phyloP scores from a whole-genome alignment of 30 jellyfish, hydroid and myxozoan genomes.

The Phacellophora camtschatica region DNA sequence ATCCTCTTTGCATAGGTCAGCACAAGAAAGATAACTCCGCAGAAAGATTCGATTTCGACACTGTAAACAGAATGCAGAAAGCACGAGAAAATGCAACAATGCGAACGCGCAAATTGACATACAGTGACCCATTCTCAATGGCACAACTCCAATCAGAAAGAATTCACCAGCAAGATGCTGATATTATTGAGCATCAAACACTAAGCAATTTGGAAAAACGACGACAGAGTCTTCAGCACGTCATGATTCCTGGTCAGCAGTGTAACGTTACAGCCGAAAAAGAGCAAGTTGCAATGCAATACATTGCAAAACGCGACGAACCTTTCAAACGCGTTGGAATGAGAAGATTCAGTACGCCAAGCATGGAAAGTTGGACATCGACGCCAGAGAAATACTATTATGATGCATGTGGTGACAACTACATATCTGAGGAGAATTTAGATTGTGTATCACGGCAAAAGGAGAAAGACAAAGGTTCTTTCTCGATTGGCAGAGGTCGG shows the following conservation, averaged over 20 bases:
- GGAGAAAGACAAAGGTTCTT: conserved; percentile 31
- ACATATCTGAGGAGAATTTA: conserved; percentile 54
- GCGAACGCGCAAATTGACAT: conserved; percentile 28
- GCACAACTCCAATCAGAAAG: conserved; percentile 33
- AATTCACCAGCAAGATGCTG: conserved; percentile 47
- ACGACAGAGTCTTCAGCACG: conserved; percentile 42
- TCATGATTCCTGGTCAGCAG: not conserved
- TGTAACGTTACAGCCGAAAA: not conserved
- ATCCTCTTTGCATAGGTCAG: conserved; percentile 40
- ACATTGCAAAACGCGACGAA: conserved; percentile 24
- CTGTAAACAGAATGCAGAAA: conserved; percentile 11
- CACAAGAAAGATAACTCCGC: conserved; percentile 33
- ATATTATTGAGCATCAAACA: conserved; percentile 50
- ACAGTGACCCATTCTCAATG: conserved; percentile 45
- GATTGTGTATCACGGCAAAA: conserved; percentile 30
- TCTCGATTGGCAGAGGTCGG: conserved; percentile 44
- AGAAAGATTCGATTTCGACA: conserved; percentile 20
- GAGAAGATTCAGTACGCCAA: conserved; percentile 64
- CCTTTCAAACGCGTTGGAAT: conserved; percentile 43
- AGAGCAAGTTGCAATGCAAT: conserved; percentile 24
- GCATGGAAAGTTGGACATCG: conserved; percentile 77
- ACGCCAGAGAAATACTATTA: conserved; percentile 70
- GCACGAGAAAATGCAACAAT: not conserved
- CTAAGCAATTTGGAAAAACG: conserved; percentile 12
- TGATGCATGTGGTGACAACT: conserved; percentile 64